Base-by-base conservation (phyloP, 2,113 vertebrate genomes). In the Elephantulus edwardii region DNA sequence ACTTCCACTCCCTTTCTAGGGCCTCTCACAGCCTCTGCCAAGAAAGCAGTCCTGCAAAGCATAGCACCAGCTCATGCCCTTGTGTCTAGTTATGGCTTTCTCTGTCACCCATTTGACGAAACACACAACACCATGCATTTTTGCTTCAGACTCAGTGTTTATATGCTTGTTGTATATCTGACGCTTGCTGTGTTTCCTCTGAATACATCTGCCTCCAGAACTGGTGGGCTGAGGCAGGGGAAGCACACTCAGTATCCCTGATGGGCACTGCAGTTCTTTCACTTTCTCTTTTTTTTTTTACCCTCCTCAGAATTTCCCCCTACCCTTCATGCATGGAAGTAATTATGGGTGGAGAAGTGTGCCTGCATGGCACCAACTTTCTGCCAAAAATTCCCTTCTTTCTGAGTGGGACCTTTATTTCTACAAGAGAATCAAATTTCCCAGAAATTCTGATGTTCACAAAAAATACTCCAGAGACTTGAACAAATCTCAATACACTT, bases 11-110 rank as follows among this genome's bases (percentile, higher is more conserved):
- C 98, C 97, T 96, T 92, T 9, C 58, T 12, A 1, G 97, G 98
- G 98, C 98, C 97, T 97, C 96, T 94, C 87, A 97, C 96, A 95
- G 97, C 96, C 95, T 96, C 97, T 97, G 98, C 97, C 98, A 98
- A 96, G 96, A 95, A 95, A 89, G 86, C 90, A 90, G 93, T 62
- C 90, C 92, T 93, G 93, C 92, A 90, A 93, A 97, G 96, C 89
- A 91, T 90, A 95, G 91, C 77, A 38, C 89, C 14, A 14, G 90
- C 89, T 89, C 6, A 0, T 54, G 90, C 89, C 91, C 71, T 72
- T 56, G 38, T 91, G 79, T 88, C 96, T 80, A 92, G 91, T 93
- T 82, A 90, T 95, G 92, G 95, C 68, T 79, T 74, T 94, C 0
- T 20, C 96, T 40, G 81, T 93, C 97, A 96, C 92, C 96, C 96